Base-by-base conservation (phyloP, 2,113 vertebrate species). In the Motacilla tschutschensis region DNA sequence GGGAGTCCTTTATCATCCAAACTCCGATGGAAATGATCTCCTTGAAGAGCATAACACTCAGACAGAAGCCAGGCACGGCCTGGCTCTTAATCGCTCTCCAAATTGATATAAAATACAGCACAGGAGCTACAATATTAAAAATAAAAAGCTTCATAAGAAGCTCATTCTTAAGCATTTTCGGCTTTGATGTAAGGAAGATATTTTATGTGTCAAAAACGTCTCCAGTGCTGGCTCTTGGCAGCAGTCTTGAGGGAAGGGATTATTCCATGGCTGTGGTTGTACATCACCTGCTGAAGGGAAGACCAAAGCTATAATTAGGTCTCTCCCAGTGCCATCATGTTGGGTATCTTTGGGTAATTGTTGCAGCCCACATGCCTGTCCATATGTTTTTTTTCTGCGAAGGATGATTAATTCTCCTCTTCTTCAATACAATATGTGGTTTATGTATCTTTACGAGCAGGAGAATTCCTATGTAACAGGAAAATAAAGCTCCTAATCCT, bases 1-100 rank as follows among this genome's bases (percentile, higher is more conserved):
- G 64, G 87, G 46, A 50, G 83, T 65, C 70, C 64, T 95, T 94
- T 91, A 63, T 95, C 93, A 93, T 92, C 91, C 93, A 90, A 87
- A 87, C 84, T 79, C 89, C 26, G 19, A 26, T 89, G 85, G 89
- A 94, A 94, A 82, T 63, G n/a, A 90, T 92, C 85, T 55, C 86
- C 89, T 89, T 62, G 84, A 87, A 92, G 71, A 91, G 87, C 71
- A 17, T 17, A 79, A 57, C 33, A 12, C 31, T 57, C 62, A 43
- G 16, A 58, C 44, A 73, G 83, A 38, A 91, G 44, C 43, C 58
- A 82, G 73, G 31, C 79, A 17, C 5, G 41, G 55, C 51, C 57
- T 19, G 38, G 38, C 53, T 53, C 85, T 38, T 71, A 88, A 85
- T 83, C 2, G 2, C 51, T 88, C 65, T 65, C 44, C 28, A 62